A percentile compares a stretch with the other conserved stretches of the same genome.
Evolutionary conservation across 2,888 invertebrate species (phyloP).

Genomic region (Acanthosepion lycidas): DNA sequence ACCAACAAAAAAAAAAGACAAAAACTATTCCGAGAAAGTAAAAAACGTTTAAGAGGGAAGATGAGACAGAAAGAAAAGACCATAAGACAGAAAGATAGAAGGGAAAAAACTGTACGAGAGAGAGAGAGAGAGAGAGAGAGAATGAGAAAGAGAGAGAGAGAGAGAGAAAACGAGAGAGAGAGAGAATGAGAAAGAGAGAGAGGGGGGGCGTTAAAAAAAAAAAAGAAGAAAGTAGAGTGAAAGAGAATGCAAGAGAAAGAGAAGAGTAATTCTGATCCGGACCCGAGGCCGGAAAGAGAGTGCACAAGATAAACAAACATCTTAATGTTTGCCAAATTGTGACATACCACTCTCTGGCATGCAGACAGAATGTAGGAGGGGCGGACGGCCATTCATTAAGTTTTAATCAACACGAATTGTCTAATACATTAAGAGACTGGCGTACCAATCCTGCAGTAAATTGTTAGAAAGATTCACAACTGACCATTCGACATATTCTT

Average conservation of each 20-base stretch:
- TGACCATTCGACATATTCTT: neutral
- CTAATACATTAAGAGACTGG: neutral
- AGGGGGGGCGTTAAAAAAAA: neutral
- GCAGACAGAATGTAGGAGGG: neutral
- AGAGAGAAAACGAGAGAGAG: neutral
- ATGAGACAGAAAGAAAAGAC: neutral
- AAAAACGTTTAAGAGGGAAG: neutral
- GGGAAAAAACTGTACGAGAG: neutral
- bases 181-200: no score
- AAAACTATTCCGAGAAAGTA: no score
- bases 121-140: neutral
- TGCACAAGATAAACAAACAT: neutral
- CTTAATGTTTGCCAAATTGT: neutral
- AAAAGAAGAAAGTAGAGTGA: neutral
- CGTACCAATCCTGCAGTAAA: neutral
- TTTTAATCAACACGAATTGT: neutral
- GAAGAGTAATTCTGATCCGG: neutral
- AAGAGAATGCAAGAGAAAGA: neutral
- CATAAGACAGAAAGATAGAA: no score
- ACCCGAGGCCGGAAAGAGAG: neutral
- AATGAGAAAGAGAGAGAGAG: neutral
- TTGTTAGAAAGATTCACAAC: neutral
- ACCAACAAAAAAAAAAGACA: no score
- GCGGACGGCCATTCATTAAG: neutral
- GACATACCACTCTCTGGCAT: neutral